Base-by-base conservation (phyloP, 1,140 invertebrate species). In the Melanaphis sacchari region DNA sequence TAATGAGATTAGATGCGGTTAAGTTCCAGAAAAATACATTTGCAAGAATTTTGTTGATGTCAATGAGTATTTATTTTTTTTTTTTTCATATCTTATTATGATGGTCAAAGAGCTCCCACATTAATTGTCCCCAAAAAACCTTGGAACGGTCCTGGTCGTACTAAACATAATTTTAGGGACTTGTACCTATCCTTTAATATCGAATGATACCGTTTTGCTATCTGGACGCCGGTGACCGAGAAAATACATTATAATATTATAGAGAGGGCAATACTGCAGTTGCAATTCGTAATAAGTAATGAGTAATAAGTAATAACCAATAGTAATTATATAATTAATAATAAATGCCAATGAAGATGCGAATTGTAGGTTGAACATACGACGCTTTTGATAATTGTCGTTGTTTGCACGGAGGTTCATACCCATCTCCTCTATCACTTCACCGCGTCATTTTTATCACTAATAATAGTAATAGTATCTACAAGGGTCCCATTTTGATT, bases 401-500 rank as follows among this genome's bases (percentile, higher is more conserved):
- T 46, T 88, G 46, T n/a, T n/a, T 11, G 41, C 31, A 49, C 36
- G 31, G 40, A 41, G 84, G 38, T 40, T 43, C 9, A 43, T 85
- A 31, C 40, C 9, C 84, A 40, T 41, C 9, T 26, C 84, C 3
- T 41, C 38, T 5, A 82, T 36, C 9, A 41, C 40, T 40, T 5
- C 31, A 43, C 84, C 18, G 85, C 85, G 85, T 88, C 85, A 46
- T 49, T 46, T 49, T 88, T 87, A 43, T 87, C 40, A 87, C 59
- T 18, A 76, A n/a, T 52, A n/a, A 76, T 76, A 76, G 59, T 76
- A 76, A 36, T 76, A 76, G 15, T 66, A n/a, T 76, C 59, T 76
- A 76, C 59, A 76, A 76, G 59, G 59, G 15, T 18, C 84, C 84
- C 84, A 87, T 87, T n/a, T 87, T 87, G 84, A 43, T 87, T 85